Conservation (phyloP, 2,888 invertebrate genomes). For the Catocala fraxini region DNA sequence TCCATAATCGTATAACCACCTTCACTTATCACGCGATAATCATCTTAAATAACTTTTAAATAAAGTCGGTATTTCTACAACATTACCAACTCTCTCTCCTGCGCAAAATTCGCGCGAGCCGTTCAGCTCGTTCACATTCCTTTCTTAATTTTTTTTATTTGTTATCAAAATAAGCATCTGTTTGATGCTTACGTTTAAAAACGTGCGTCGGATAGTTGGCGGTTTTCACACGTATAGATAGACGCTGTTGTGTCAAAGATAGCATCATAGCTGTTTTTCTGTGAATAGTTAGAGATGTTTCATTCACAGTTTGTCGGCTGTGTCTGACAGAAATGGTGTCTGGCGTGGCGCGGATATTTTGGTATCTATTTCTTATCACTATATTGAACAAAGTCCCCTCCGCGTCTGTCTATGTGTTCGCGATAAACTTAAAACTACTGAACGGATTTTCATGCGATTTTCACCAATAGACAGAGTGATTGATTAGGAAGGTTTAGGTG, state of each 20-base stretch:
- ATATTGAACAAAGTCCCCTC: no score
- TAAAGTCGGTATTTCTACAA: constrained; percentile 15
- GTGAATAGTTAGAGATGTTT: no score
- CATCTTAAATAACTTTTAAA: background rate
- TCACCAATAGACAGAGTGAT: no score
- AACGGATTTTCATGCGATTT: no score
- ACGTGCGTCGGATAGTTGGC: background rate
- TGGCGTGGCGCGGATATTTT: no score
- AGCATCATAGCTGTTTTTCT: background rate
- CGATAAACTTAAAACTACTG: no score
- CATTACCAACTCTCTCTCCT: constrained; percentile 18
- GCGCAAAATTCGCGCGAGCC: constrained; percentile 26
- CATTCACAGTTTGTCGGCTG: no score
- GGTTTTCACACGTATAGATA: background rate
- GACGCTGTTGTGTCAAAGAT: background rate
- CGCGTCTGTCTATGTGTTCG: no score
- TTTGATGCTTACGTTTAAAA: constrained; percentile 16
- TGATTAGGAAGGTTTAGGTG: no score
- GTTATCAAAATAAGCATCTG: constrained; percentile 48
- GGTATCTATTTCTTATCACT: no score
- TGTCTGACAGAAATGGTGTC: no score
- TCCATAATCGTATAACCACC: constrained; percentile 36
- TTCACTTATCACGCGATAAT: constrained; percentile 6
- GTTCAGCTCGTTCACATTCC: constrained; percentile 26
- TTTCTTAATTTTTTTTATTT: constrained; percentile 29